These are phyloP conservation scores for Dioctria rufipes DNA, from an alignment of 2,888 invertebrate genomes.

Conservation along the genomic window DNA sequence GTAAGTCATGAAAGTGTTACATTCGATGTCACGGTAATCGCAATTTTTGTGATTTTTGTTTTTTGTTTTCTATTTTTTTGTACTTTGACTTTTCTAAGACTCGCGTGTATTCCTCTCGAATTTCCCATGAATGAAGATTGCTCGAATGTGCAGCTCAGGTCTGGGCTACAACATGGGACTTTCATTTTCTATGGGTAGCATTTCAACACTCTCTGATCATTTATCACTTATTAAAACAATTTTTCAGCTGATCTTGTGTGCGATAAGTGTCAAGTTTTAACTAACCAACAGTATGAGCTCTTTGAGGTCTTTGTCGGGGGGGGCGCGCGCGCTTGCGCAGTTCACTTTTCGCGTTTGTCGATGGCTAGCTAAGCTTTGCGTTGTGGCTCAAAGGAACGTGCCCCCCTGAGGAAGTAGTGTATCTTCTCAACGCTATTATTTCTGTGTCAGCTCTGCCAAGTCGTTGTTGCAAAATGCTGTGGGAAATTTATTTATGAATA, in stretches of 20 bases:
- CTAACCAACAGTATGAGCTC: neutral
- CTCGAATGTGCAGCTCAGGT: too few species aligned
- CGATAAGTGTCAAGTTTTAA: constrained; percentile 47
- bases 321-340: neutral
- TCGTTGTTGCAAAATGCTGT: constrained; percentile 26
- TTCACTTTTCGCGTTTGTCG: neutral
- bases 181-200: constrained; percentile 54
- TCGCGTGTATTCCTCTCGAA: neutral
- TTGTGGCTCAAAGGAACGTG: neutral
- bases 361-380: neutral
- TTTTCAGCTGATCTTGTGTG: constrained; percentile 53
- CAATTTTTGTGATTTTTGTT: neutral
- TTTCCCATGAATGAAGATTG: constrained; percentile 27
- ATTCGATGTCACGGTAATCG: neutral
- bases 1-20: constrained; percentile 62
- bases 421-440: constrained; percentile 14
- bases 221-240: constrained; percentile 58
- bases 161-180: constrained; percentile 35
- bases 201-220: constrained; percentile 56
- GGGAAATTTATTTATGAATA: constrained; percentile 37
- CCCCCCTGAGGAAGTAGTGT: neutral
- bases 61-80: neutral
- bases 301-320: too few species aligned
- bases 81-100: neutral
- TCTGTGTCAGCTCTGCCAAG: constrained; percentile 8